phyloP scores from a whole-genome alignment of 2,797 vertebrate genomes.

The Bovichtus variegatus region DNA sequence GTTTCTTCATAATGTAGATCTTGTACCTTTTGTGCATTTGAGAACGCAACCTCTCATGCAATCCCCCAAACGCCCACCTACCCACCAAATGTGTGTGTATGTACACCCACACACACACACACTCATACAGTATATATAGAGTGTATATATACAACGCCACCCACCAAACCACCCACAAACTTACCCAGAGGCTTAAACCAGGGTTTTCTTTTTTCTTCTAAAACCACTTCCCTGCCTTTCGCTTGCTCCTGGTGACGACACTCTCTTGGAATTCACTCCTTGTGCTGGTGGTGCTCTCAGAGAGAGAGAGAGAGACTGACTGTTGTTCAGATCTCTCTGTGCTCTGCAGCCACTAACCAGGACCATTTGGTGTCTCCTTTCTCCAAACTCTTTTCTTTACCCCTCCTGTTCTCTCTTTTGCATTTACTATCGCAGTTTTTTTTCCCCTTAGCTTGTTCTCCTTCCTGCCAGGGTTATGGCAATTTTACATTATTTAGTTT shows the following conservation, averaged over 20 bases:
- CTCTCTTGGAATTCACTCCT: conserved; percentile 86
- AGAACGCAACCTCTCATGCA: conserved; percentile 4
- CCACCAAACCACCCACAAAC: conserved; percentile 69
- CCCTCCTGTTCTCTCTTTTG: conserved; percentile 42
- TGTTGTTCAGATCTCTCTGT: conserved; percentile 71
- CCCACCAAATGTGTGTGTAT: background rate
- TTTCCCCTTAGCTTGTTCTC: conserved; percentile 42
- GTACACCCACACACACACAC: background rate
- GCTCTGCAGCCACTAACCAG: conserved; percentile 78
- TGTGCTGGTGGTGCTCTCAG: conserved; percentile 75
- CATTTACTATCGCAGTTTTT: conserved; percentile 39
- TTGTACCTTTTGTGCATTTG: conserved; percentile 7
- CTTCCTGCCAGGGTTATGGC: conserved; percentile 69
- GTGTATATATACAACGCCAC: conserved; percentile 51
- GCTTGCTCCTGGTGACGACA: conserved; percentile 83
- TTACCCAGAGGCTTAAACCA: conserved; percentile 64
- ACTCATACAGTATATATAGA: conserved; percentile 17
- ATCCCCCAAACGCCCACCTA: background rate
- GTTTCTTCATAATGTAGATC: conserved; percentile 2
- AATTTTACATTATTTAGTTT: conserved; percentile 71
- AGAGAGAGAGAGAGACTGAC: conserved; percentile 68
- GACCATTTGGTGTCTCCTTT: conserved; percentile 84
- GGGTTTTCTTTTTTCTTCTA: conserved; percentile 68
- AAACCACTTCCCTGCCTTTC: conserved; percentile 86
- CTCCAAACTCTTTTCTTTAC: conserved; percentile 55